phyloP scores from a whole-genome alignment of 2,797 vertebrate genomes.

The Malurus leucopterus region DNA sequence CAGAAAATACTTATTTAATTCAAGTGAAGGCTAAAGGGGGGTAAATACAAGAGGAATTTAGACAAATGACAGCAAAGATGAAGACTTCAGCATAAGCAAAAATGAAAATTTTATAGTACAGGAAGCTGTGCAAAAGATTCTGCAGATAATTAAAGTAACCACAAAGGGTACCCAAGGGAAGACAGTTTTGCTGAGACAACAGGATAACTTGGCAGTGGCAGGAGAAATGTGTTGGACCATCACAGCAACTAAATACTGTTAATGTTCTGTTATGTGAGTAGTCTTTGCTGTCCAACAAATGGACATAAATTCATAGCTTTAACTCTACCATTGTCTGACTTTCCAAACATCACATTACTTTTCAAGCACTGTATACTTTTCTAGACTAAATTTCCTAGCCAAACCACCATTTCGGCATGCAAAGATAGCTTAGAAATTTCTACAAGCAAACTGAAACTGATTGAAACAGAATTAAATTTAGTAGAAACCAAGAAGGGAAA shows the following conservation, averaged over 20 bases:
- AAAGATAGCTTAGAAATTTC: not conserved
- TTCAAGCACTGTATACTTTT: not conserved
- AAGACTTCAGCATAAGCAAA: not conserved
- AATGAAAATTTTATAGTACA: not conserved
- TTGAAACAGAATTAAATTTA: not conserved
- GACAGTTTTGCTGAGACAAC: not conserved
- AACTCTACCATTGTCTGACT: not conserved
- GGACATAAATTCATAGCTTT: not conserved
- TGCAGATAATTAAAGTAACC: not conserved
- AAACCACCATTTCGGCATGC: not conserved
- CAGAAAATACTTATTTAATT: conserved; percentile 6
- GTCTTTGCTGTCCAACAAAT: not conserved
- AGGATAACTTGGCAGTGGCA: not conserved
- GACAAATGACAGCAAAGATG: not conserved
- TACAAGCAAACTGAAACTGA: not conserved
- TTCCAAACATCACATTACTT: not conserved
- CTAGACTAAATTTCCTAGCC: not conserved
- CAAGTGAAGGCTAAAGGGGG: not conserved
- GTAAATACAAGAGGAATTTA: conserved; percentile 13
- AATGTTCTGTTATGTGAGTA: not conserved
- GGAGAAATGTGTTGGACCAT: not conserved
- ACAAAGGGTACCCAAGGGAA: not conserved
- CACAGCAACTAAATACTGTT: not conserved
- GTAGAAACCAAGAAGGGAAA: not conserved
- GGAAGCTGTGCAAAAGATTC: not conserved